These are phyloP conservation scores for Etia nguti DNA, from an alignment of 2,113 vertebrate genomes.

Conservation along the genomic window DNA sequence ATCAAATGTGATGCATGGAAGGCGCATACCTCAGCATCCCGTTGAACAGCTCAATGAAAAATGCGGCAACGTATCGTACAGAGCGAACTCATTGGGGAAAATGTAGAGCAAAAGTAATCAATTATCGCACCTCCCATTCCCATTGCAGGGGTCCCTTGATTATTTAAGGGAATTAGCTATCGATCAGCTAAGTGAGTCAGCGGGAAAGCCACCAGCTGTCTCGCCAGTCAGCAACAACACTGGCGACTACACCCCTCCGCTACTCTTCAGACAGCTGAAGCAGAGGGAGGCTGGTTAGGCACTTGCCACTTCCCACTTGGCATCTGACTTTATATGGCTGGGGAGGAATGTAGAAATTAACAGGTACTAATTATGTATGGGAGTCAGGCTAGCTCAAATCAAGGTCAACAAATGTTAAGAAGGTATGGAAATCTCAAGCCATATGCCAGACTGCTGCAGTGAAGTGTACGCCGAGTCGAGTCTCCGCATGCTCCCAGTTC, in stretches of 20 bases:
- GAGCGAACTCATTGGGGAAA: constrained; percentile 53
- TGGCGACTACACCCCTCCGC: neutral
- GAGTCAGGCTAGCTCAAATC: constrained; percentile 23
- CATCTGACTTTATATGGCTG: constrained; percentile 8
- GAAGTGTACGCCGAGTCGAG: neutral
- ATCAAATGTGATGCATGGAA: constrained; percentile 41
- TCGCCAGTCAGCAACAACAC: constrained; percentile 8
- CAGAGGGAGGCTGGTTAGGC: constrained; percentile 2
- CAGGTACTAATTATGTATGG: constrained; percentile 41
- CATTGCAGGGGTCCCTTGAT: constrained; percentile 61
- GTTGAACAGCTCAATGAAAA: constrained; percentile 59
- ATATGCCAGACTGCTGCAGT: constrained; percentile 26
- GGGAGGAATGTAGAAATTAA: constrained; percentile 17
- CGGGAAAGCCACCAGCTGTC: constrained; percentile 27
- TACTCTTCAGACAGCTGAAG: neutral
- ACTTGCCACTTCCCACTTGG: constrained; percentile 13
- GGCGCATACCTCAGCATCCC: constrained; percentile 51
- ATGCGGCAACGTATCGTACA: constrained; percentile 17
- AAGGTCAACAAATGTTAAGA: constrained; percentile 49
- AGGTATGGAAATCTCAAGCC: constrained; percentile 30
- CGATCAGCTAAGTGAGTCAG: constrained; percentile 70
- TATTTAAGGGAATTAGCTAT: constrained; percentile 76
- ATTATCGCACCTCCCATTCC: constrained; percentile 62
- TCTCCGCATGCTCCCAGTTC: neutral
- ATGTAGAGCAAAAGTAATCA: constrained; percentile 63